These are phyloP conservation scores for Boloria selene DNA, from an alignment of 2,888 invertebrate genomes.

Conservation along the genomic window DNA sequence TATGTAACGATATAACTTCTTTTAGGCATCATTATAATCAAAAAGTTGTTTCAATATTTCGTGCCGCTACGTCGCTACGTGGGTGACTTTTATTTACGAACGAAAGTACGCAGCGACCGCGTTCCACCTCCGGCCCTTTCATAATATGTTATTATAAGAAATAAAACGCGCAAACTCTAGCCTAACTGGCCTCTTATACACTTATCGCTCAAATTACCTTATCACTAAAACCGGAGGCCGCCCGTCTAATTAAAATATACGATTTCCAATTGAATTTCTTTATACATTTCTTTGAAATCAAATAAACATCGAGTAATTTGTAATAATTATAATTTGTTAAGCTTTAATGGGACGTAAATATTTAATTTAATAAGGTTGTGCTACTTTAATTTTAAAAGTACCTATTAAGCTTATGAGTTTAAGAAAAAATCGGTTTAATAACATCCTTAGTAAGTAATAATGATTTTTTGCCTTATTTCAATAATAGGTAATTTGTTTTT, in stretches of 20 bases:
- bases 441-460: neutral
- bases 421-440: conserved; percentile 14
- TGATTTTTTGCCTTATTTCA: too few relatives aligned
- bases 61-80: conserved; percentile 49
- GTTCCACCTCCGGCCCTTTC: conserved; percentile 54
- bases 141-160: conserved; percentile 78
- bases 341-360: conserved; percentile 28
- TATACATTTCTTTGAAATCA: conserved; percentile 36
- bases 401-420: conserved; percentile 28
- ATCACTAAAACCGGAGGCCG: conserved; percentile 69
- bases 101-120: conserved; percentile 58
- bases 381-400: conserved; percentile 31
- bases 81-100: conserved; percentile 69
- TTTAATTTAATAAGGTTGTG: conserved; percentile 18
- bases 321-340: conserved; percentile 23
- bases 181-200: conserved; percentile 48
- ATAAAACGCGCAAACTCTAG: conserved; percentile 65
- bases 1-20: too few relatives aligned
- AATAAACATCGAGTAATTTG: conserved; percentile 25
- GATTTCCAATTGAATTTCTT: conserved; percentile 66
- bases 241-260: conserved; percentile 76
- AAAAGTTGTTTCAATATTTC: conserved; percentile 48
- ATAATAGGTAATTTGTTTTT: too few relatives aligned
- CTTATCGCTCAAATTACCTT: conserved; percentile 59
- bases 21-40: conserved; percentile 25